Percentiles rank a stretch among this genome's conserved stretches.
phyloP scores from a whole-genome alignment of 1,140 invertebrate species.

The Drosophila hydei region DNA sequence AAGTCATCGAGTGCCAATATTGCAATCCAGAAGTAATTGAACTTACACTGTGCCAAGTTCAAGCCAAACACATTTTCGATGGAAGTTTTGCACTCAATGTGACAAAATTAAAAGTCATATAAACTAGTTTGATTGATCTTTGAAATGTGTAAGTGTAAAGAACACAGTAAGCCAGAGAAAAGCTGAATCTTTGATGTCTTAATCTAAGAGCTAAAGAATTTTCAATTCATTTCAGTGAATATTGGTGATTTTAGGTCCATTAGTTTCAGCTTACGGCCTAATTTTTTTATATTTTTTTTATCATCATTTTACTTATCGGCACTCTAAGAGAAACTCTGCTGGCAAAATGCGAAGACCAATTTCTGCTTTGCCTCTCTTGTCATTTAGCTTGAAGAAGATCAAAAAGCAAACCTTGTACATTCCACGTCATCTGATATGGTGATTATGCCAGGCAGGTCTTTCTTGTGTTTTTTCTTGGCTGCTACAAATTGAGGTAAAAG shows the following conservation, averaged over 20 bases:
- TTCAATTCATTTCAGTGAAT: no score
- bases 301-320: neutral
- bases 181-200: no score
- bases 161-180: no score
- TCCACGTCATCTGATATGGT: constrained; percentile 41
- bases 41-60: neutral
- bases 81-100: neutral
- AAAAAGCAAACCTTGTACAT: constrained; percentile 35
- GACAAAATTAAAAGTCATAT: no score
- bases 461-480: neutral
- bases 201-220: no score
- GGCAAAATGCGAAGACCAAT: constrained; percentile 23
- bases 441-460: constrained; percentile 66
- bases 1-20: constrained; percentile 23
- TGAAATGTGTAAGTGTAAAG: no score
- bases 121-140: no score
- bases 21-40: constrained; percentile 5
- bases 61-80: neutral
- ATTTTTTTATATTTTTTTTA: no score
- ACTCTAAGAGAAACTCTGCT: neutral
- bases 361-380: constrained; percentile 8
- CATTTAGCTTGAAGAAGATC: constrained; percentile 45
- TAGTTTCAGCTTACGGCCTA: no score
- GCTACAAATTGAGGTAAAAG: constrained; percentile 48
- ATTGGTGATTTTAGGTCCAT: no score